phyloP scores from a whole-genome alignment of 2,113 vertebrate genomes.

The Pontoporia blainvillei region DNA sequence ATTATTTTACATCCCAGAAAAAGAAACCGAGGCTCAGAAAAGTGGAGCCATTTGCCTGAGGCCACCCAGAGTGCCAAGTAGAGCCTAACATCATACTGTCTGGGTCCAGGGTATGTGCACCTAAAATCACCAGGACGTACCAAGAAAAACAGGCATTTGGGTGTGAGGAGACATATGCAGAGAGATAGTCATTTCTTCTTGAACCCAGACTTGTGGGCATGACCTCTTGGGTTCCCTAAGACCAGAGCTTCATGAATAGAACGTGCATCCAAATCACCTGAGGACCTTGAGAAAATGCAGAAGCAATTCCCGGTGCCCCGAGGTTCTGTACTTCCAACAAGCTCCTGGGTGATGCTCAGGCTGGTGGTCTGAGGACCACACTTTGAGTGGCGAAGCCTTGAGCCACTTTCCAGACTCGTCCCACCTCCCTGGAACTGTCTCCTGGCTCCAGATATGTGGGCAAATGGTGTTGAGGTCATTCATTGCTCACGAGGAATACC shows the following conservation, averaged over 20 bases:
- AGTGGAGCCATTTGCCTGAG: background rate
- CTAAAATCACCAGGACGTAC: background rate
- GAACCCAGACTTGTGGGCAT: background rate
- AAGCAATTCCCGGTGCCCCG: background rate
- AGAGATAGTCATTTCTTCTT: background rate
- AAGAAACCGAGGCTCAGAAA: background rate
- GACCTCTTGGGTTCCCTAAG: background rate
- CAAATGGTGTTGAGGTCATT: background rate
- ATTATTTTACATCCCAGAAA: no score
- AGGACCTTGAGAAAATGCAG: background rate
- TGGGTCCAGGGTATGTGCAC: no score
- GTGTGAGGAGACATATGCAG: background rate
- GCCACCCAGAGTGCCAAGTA: background rate
- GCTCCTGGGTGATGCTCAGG: background rate
- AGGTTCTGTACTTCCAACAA: background rate
- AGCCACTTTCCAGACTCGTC: background rate
- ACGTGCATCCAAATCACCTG: rapidly evolving
- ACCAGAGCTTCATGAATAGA: background rate
- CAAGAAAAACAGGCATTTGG: background rate
- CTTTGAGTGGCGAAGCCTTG: background rate
- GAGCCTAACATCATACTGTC: rapidly evolving
- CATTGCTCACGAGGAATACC: rapidly evolving
- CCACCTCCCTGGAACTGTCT: background rate
- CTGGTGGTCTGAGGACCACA: rapidly evolving
- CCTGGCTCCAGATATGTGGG: background rate